Evolutionary conservation across 2,888 invertebrate genomes (phyloP), one percentile per base, ranked within the genome.

Genomic region (Heliconius charithonia): DNA sequence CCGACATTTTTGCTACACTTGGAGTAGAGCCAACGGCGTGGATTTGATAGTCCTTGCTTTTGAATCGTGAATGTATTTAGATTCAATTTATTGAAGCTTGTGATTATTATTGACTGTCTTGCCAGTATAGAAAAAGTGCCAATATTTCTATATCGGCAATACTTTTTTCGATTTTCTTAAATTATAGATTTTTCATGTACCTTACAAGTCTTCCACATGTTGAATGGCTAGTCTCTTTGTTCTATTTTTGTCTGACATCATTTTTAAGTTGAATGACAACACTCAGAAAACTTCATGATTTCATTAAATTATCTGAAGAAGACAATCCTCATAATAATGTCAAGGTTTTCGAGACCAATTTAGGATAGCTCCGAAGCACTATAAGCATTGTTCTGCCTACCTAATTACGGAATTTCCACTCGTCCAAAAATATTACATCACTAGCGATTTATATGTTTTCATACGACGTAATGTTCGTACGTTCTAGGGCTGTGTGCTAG

Each of bases 1-100:
- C 84, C 81, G 85, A 83, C 84, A 89, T 89, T 89, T 90, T 87
- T 70, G 78, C 71, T 80, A 80, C 75, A 70, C 62, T 74, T 82
- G 82, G 81, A 77, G 4, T n/a, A 10, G 59, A 22, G 82, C 82
- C 82, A 82, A 76, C 77, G 70, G 59, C 78, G 81, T 75, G 41
- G 75, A 56, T 75, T 45, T 59, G 6, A 66, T 19, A 65, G 45
- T 41, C 77, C 51, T 77, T 72, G 63, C 66, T 59, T 78, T 67
- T 62, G 51, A 32, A 32, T 27, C 10, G 25, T 67, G 41, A 4
- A 69, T 69, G 4, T 69, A 41, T 69, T 69, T 69, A 13, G 41
- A 41, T 41, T 67, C 67, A 63, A 63, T 27, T 27, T 27, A 10
- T 69, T 41, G 16, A 69, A 41, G 37, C n/a, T 65, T 63, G 32